phyloP scores from a whole-genome alignment of 2,888 invertebrate species.

The Drosophila robusta region DNA sequence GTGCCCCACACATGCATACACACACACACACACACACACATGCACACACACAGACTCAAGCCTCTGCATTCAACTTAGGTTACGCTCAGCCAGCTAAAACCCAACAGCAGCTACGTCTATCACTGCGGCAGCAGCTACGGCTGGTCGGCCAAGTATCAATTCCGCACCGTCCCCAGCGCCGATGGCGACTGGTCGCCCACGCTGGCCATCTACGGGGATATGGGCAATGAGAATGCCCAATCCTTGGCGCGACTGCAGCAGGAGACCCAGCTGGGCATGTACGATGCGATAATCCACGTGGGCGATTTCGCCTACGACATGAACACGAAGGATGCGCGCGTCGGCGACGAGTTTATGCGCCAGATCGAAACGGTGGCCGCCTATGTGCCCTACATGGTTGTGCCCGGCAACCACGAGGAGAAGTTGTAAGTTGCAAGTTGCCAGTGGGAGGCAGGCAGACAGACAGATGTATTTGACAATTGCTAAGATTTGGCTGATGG shows the following conservation, averaged over 20 bases:
- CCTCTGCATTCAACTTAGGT: slow-evolving; percentile 65
- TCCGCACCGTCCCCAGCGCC: slow-evolving; percentile 89
- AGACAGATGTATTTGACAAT: neutral
- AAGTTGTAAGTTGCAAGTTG: slow-evolving; percentile 87
- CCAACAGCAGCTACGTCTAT: slow-evolving; percentile 90
- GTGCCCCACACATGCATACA: neutral
- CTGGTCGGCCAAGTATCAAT: slow-evolving; percentile 93
- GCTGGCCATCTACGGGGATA: slow-evolving; percentile 95
- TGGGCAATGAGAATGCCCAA: slow-evolving; percentile 96
- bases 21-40: slow-evolving; percentile 2
- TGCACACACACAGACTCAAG: slow-evolving; percentile 9
- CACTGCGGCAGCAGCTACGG: slow-evolving; percentile 92
- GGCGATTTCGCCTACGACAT: slow-evolving; percentile 99
- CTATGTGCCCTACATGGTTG: slow-evolving; percentile 96
- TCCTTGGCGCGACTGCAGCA: slow-evolving; percentile 93
- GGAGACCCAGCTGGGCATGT: slow-evolving; percentile 92
- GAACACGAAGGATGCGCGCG: slow-evolving; percentile 91
- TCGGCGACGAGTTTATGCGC: slow-evolving; percentile 97
- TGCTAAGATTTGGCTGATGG: slow-evolving; percentile 2
- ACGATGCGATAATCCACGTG: slow-evolving; percentile 95
- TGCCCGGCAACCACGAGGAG: slow-evolving; percentile 96
- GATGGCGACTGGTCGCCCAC: slow-evolving; percentile 91
- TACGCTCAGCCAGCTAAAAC: slow-evolving; percentile 87
- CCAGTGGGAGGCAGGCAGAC: neutral
- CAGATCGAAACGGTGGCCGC: slow-evolving; percentile 97